These are phyloP conservation scores for Ophion ventricosus DNA, from an alignment of 2,888 invertebrate species.

Conservation along the genomic window DNA sequence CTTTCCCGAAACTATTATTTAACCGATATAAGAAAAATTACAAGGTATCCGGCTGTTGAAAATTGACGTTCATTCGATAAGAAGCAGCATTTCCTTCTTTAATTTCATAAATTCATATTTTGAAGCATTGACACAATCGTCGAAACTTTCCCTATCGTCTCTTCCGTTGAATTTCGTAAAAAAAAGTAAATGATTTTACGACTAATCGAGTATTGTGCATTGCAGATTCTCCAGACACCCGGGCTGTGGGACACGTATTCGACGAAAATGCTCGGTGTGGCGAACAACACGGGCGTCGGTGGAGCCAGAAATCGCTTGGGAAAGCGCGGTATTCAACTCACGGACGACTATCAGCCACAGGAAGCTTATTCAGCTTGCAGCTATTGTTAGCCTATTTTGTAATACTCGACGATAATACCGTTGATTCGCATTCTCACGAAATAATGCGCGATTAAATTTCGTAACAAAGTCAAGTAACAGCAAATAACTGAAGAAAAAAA, in stretches of 20 bases:
- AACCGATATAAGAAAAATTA: no score
- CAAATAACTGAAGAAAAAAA: neutral
- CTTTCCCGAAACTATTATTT: no score
- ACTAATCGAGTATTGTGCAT: neutral
- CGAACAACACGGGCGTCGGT: conserved; percentile 62
- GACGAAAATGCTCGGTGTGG: conserved; percentile 65
- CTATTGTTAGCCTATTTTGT: conserved; percentile 50
- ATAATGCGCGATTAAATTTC: conserved; percentile 27
- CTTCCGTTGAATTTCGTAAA: no score
- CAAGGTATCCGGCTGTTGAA: no score
- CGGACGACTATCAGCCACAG: conserved; percentile 72
- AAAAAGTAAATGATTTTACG: neutral
- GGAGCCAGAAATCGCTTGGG: conserved; percentile 77
- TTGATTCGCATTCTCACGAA: conserved; percentile 33
- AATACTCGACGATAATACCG: conserved; percentile 25
- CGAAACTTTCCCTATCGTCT: no score
- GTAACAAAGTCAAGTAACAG: conserved; percentile 17
- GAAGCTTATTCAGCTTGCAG: conserved; percentile 74
- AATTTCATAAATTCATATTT: no score
- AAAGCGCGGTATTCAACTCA: conserved; percentile 76
- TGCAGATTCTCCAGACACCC: conserved; percentile 96
- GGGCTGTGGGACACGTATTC: conserved; percentile 89
- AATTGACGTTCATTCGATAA: no score
- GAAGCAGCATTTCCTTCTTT: no score
- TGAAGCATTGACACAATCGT: no score